These are phyloP conservation scores for Willowsia nigromaculata DNA, from an alignment of 2,888 invertebrate species.

Conservation along the genomic window DNA sequence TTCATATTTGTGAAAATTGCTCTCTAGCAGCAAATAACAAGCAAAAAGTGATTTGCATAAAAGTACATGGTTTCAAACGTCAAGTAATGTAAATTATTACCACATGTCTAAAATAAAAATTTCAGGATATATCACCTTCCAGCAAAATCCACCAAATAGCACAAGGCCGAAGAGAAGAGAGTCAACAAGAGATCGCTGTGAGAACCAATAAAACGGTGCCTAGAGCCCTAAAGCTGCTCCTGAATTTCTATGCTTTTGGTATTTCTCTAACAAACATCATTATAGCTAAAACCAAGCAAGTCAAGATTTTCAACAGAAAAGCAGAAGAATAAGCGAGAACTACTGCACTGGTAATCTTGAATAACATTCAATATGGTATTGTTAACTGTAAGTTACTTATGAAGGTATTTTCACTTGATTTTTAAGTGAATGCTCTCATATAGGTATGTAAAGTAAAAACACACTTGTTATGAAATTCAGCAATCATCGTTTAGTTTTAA, in stretches of 20 bases:
- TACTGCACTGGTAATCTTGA: too few relatives aligned
- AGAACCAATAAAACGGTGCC: background rate
- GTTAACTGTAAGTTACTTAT: too few relatives aligned
- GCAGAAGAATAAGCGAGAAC: too few relatives aligned
- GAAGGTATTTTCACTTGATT: too few relatives aligned
- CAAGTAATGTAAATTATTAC: conserved; percentile 39
- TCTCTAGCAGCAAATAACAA: conserved; percentile 34
- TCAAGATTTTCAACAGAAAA: too few relatives aligned
- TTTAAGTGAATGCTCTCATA: too few relatives aligned
- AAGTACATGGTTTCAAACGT: conserved; percentile 44
- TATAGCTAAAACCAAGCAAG: too few relatives aligned
- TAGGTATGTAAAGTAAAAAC: too few relatives aligned
- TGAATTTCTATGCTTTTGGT: background rate
- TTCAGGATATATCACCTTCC: conserved; percentile 51
- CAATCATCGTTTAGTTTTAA: too few relatives aligned
- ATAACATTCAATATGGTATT: too few relatives aligned
- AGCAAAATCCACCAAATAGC: conserved; percentile 1
- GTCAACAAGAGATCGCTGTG: conserved; percentile 18
- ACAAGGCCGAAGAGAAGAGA: background rate
- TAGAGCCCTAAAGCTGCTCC: background rate
- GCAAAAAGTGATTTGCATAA: conserved; percentile 45
- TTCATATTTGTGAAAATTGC: background rate
- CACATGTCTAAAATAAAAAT: conserved; percentile 9
- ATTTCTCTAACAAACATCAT: too few relatives aligned
- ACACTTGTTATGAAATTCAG: too few relatives aligned